phyloP scores from a whole-genome alignment of 2,797 vertebrate genomes.

The Pelodytes ibericus region DNA sequence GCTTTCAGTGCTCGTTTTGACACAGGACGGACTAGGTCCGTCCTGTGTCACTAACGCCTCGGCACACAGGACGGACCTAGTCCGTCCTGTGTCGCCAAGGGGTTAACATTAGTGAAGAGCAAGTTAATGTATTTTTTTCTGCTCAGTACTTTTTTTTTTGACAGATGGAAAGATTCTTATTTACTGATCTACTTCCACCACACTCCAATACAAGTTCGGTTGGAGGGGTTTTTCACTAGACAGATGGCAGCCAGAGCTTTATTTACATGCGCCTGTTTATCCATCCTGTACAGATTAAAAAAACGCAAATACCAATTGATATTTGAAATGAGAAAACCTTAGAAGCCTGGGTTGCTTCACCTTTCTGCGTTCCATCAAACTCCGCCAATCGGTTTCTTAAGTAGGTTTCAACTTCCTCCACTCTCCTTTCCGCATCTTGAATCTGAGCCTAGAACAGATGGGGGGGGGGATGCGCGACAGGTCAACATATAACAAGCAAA shows the following conservation, averaged over 20 bases:
- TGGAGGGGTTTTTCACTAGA: not conserved
- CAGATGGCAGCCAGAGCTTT: not conserved
- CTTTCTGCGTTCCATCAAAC: slow-evolving; percentile 90
- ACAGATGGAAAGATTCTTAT: no score
- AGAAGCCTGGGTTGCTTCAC: slow-evolving; percentile 65
- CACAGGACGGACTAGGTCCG: no score
- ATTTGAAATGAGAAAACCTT: not conserved
- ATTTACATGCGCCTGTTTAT: not conserved
- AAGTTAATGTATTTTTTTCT: no score
- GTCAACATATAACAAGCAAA: not conserved
- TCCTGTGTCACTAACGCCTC: no score
- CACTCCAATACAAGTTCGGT: no score
- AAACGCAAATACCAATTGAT: not conserved
- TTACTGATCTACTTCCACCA: no score
- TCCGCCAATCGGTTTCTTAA: slow-evolving; percentile 89
- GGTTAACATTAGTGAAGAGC: no score
- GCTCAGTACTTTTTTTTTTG: no score
- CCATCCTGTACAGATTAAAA: not conserved
- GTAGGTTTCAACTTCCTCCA: slow-evolving; percentile 93
- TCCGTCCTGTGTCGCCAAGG: no score
- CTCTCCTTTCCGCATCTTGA: slow-evolving; percentile 90
- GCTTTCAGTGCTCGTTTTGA: no score
- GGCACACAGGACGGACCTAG: no score
- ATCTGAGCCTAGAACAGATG: slow-evolving; percentile 78
- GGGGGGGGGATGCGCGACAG: not conserved